A percentile compares a stretch with the other conserved stretches of the same genome.
Evolutionary conservation across 2,113 vertebrate genomes (phyloP).

Genomic region (Pedetes capensis): DNA sequence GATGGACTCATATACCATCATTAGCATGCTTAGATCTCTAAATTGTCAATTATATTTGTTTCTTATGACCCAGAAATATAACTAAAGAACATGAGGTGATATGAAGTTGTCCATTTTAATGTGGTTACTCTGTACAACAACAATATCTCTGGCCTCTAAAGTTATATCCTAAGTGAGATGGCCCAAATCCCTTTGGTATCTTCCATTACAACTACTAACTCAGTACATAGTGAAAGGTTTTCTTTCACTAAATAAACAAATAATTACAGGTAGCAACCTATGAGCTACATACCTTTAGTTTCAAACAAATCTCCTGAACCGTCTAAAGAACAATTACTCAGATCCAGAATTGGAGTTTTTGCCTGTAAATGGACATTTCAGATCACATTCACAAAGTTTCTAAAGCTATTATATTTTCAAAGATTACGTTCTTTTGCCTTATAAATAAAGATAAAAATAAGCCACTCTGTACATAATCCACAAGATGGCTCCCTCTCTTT

Average conservation of each 20-base stretch:
- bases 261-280: neutral
- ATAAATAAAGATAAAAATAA: neutral
- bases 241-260: neutral
- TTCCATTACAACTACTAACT: neutral
- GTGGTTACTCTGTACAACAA: too few relatives aligned
- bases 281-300: neutral
- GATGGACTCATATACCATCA: neutral
- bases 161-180: neutral
- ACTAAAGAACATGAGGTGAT: neutral
- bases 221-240: neutral
- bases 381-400: neutral
- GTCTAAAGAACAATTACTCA: neutral
- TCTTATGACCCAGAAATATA: neutral
- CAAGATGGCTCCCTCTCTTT: conserved; percentile 71
- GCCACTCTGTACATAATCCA: conserved; percentile 42
- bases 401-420: neutral
- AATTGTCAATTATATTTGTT: neutral
- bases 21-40: neutral
- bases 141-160: neutral
- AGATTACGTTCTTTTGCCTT: neutral
- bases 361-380: neutral
- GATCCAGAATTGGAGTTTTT: neutral
- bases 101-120: neutral
- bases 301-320: neutral
- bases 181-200: neutral